Base-by-base conservation (phyloP, 2,113 vertebrate species). In the Odontophorus gujanensis region DNA sequence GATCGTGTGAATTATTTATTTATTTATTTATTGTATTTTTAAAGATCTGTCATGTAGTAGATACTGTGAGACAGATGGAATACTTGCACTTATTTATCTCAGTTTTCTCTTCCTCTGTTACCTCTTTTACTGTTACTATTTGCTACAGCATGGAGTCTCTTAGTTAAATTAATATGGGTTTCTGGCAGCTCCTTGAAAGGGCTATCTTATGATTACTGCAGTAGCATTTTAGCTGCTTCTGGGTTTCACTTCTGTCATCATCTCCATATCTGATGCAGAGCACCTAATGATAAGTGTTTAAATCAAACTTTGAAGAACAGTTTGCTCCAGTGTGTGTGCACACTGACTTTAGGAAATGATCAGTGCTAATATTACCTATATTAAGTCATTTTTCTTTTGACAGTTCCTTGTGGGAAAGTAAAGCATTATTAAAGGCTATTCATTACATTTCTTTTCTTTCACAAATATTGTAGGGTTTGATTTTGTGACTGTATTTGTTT, bases 181-280 rank as follows among this genome's bases (percentile, higher is more conserved):
- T n/a, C 87, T 94, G 69, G 90, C 82, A 95, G 85, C 79, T 94
- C 36, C 51, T 87, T n/a, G 81, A 82, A 89, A 85, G 72, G 85
- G 72, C 68, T 93, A 13, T 95, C 85, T 87, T 86, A 62, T 61
- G 88, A 96, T 96, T 87, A 86, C 80, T 96, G 80, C 55, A 65
- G 85, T 68, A 48, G 47, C 57, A 43, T 92, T 93, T 95, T 91
- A 89, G 65, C 82, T 77, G 59, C 85, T 77, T 11, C 65, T 85
- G 30, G 82, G 75, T 88, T 94, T 93, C 91, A 47, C 26, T 90
- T 82, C 75, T 95, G 78, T 92, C 85, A 77, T 85, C 81, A 78
- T 76, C 73, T 93, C 62, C 1, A 0, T 94, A 90, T 91, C 80
- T 95, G 73, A 80, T 68, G 47, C 78, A 47, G 50, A 75, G 38